Evolutionary conservation across 2,888 invertebrate genomes (phyloP).

Genomic region (Dryocosmus kuriphilus): DNA sequence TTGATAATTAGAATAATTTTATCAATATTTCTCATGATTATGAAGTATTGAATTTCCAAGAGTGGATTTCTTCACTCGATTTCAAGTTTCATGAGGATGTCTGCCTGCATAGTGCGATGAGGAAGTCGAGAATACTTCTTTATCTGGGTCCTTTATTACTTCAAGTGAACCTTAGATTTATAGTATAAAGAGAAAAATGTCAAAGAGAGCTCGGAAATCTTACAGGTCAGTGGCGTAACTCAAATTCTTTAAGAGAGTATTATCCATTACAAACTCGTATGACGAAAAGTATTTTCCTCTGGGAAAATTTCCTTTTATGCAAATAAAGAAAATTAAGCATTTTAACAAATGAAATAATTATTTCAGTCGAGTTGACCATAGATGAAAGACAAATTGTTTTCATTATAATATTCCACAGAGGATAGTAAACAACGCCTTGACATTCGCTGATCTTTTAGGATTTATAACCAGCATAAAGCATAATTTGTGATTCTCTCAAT

Average conservation of each 20-base stretch:
- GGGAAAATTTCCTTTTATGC: background rate
- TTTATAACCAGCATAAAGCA: background rate
- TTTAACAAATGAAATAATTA: background rate
- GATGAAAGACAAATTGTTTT: background rate
- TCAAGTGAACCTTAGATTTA: constrained; percentile 19
- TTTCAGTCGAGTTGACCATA: background rate
- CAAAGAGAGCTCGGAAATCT: constrained; percentile 16
- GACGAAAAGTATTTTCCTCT: background rate
- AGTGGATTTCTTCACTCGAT: background rate
- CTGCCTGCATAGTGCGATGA: constrained; percentile 12
- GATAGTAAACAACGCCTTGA: background rate
- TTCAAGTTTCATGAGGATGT: background rate
- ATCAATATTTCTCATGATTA: background rate
- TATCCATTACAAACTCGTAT: background rate
- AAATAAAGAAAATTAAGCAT: background rate
- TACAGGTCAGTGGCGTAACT: constrained; percentile 1
- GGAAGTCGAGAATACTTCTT: background rate
- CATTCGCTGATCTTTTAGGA: background rate
- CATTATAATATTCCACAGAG: background rate
- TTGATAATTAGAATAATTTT: background rate
- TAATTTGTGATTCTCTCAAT: background rate
- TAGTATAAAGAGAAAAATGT: constrained; percentile 13
- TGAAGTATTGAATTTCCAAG: background rate
- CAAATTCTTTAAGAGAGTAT: background rate
- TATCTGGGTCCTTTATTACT: constrained; percentile 24